phyloP scores from a whole-genome alignment of 1,140 invertebrate species.

The Triops cancriformis region DNA sequence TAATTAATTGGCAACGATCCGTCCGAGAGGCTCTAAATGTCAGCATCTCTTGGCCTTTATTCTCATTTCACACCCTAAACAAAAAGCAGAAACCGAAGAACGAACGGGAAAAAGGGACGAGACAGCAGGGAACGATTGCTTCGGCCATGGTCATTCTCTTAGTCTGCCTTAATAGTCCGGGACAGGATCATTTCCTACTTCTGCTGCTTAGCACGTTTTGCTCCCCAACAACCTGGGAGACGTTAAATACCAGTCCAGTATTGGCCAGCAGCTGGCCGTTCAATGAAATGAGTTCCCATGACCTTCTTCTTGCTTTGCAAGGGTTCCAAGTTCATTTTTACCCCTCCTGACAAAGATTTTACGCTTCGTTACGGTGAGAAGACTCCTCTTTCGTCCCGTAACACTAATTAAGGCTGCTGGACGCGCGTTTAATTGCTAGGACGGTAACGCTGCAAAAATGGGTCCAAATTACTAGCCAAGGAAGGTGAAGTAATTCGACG shows the following conservation, averaged over 20 bases:
- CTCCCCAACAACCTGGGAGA: no score
- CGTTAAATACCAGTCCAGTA: background rate
- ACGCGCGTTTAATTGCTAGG: no score
- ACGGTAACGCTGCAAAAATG: no score
- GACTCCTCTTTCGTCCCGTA: background rate
- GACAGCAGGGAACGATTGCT: background rate
- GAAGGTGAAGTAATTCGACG: background rate
- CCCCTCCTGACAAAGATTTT: background rate
- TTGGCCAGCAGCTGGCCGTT: background rate
- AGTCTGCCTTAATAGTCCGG: background rate
- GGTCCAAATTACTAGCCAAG: background rate
- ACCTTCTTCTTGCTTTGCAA: background rate
- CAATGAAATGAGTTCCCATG: background rate
- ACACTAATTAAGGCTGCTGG: no score
- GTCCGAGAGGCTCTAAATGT: background rate
- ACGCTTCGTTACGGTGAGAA: background rate
- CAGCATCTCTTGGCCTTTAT: background rate
- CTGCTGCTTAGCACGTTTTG: no score
- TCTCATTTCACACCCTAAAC: background rate
- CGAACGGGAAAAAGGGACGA: no score
- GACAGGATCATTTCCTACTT: background rate
- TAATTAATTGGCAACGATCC: conserved; percentile 14
- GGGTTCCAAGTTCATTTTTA: background rate
- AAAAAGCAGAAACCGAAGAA: background rate
- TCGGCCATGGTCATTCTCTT: background rate